Base-by-base conservation (phyloP, 1,140 invertebrate species). In the Dinoponera quadriceps region DNA sequence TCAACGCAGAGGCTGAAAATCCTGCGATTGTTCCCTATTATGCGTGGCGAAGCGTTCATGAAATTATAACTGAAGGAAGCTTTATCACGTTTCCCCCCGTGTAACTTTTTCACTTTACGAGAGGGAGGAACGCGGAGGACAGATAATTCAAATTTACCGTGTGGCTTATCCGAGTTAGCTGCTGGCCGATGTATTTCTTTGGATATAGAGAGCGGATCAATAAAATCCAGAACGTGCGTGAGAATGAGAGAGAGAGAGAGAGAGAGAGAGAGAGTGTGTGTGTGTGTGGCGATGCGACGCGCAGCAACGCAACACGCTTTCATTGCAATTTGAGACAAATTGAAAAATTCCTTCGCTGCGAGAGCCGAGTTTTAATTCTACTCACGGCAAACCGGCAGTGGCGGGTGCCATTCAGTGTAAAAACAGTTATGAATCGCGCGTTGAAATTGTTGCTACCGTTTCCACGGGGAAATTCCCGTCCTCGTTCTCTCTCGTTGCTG, bases 251-350 rank as follows among this genome's bases (percentile, higher is more conserved):
- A 48, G 7, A 48, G 27, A 71, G 44, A 48, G 22, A 81, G 48
- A 72, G 13, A 44, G 60, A 38, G 13, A 62, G 55, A 38, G 20
- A 49, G 4, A 49, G 27, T 44, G 62, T 20, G 18, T 71, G 48
- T 44, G 13, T 38, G 49, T 9, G 29, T 5, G 51, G 22, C n/a
- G n/a, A 60, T 65, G 71, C 33, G 49, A 55, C 51, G 33, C 18
- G 33, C 65, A 57, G 27, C 54, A 69, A 29, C 25, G 14, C 33
- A 78, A 78, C 22, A 55, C 63, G 14, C 57, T 69, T 69, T 29
- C 51, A 38, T 69, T 9, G 54, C 22, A 69, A 68, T 78, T 57
- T 80, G 38, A 69, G 22, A 57, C 0, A 80, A 80, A 80, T 80
- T 80, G 75, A 57, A 48, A 80, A 80, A 69, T 80, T 80, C 51